Conservation (phyloP, 2,113 vertebrate genomes). For the Xyrauchen texanus region DNA sequence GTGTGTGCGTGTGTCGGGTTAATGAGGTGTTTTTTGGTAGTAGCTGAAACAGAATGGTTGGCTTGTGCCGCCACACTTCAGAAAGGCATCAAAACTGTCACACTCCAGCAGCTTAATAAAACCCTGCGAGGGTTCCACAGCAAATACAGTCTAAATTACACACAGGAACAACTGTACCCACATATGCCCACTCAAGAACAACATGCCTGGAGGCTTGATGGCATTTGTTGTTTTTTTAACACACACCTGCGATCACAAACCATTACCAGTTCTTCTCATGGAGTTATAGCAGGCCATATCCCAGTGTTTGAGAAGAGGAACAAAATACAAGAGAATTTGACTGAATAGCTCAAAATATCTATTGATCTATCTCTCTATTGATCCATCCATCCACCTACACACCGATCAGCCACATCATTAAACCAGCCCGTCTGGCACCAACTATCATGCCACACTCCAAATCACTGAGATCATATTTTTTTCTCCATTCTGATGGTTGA, state of each 20-base stretch:
- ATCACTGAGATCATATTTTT: too few relatives aligned
- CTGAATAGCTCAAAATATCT: too few relatives aligned
- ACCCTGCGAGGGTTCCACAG: conserved; percentile 37
- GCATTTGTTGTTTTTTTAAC: not conserved
- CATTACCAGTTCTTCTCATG: too few relatives aligned
- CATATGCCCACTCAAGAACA: conserved; percentile 10
- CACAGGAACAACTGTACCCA: not conserved
- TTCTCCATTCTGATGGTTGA: too few relatives aligned
- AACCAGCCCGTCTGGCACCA: too few relatives aligned
- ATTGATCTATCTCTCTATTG: too few relatives aligned
- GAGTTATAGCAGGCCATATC: too few relatives aligned
- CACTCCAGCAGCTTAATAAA: not conserved
- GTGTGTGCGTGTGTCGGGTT: conserved; percentile 38
- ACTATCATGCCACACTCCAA: too few relatives aligned
- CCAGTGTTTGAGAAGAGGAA: too few relatives aligned
- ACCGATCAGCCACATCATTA: too few relatives aligned
- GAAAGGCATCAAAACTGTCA: conserved; percentile 6
- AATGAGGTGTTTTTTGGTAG: conserved; percentile 52
- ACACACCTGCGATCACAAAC: not conserved
- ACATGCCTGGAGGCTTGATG: conserved; percentile 21
- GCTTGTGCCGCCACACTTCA: conserved; percentile 33
- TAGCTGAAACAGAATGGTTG: conserved; percentile 29
- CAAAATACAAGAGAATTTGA: too few relatives aligned
- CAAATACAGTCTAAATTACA: conserved; percentile 23
- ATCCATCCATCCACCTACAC: too few relatives aligned